A percentile compares a stretch with the other conserved stretches of the same genome.
phyloP scores from a whole-genome alignment of 1,140 invertebrate genomes.

The Rhizoglyphus robini region DNA sequence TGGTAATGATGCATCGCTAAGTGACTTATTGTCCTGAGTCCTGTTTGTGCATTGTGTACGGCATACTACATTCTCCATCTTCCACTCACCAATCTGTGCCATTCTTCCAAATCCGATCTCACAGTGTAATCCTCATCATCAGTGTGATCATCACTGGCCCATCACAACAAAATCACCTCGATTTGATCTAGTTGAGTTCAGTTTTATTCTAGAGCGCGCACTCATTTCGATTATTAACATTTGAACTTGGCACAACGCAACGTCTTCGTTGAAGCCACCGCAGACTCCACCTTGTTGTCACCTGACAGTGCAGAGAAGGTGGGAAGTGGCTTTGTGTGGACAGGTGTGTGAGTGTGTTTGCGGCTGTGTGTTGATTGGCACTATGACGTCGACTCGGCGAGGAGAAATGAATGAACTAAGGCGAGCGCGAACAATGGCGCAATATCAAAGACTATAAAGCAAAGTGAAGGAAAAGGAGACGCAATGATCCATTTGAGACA shows the following conservation, averaged over 20 bases:
- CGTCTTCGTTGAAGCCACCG: neutral
- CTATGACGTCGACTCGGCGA: neutral
- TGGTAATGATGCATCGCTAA: too few relatives aligned
- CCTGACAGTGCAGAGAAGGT: neutral
- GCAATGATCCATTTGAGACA: neutral
- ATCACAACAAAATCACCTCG: too few relatives aligned
- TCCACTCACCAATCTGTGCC: too few relatives aligned
- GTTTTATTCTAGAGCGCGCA: too few relatives aligned
- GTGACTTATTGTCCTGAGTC: too few relatives aligned
- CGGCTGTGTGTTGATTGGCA: too few relatives aligned
- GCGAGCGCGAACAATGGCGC: neutral
- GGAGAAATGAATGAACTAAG: too few relatives aligned
- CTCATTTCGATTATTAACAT: neutral
- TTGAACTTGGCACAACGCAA: conserved; percentile 8
- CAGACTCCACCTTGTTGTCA: neutral
- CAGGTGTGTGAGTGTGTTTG: neutral
- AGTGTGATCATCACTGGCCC: too few relatives aligned
- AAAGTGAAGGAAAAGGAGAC: neutral
- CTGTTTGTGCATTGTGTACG: too few relatives aligned
- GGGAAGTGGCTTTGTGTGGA: neutral
- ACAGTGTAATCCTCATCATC: too few relatives aligned
- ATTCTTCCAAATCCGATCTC: too few relatives aligned
- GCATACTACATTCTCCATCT: neutral
- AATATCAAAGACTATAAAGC: neutral
- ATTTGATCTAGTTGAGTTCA: too few relatives aligned